Percentiles rank a stretch among this genome's conserved stretches.
These are phyloP conservation scores for Verasper variegatus DNA, from an alignment of 2,113 vertebrate species.

Conservation along the genomic window DNA sequence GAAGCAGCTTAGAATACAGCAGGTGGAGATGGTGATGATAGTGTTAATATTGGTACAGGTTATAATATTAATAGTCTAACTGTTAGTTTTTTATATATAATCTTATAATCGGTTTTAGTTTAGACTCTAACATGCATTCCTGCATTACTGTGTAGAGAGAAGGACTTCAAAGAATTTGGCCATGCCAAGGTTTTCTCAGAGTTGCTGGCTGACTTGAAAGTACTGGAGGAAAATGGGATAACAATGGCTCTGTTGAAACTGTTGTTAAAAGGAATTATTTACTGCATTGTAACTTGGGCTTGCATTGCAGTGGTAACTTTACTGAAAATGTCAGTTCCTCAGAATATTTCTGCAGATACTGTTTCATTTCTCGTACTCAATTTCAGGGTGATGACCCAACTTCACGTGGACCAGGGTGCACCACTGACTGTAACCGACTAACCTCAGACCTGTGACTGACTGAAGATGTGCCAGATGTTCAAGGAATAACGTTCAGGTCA, in stretches of 20 bases:
- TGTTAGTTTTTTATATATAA: too few species aligned
- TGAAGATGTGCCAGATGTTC: constrained; percentile 13
- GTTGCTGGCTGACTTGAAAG: constrained; percentile 34
- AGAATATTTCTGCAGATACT: too few species aligned
- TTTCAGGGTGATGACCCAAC: constrained; percentile 1
- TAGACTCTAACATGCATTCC: too few species aligned
- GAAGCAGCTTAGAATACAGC: too few species aligned
- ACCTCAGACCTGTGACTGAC: constrained; percentile 15
- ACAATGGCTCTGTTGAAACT: background rate
- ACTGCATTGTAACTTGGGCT: background rate
- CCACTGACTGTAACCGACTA: too few species aligned
- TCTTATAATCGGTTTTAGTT: too few species aligned
- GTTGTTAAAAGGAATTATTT: constrained; percentile 34
- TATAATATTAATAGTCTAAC: too few species aligned
- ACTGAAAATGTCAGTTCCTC: too few species aligned
- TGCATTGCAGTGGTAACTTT: too few species aligned
- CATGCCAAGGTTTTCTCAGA: constrained; percentile 30
- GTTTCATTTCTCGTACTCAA: constrained; percentile 15
- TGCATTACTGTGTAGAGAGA: constrained; percentile 44
- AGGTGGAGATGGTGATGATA: too few species aligned
- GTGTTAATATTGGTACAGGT: too few species aligned
- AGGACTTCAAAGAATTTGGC: constrained; percentile 45
- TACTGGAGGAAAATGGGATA: constrained; percentile 44
- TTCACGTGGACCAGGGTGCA: background rate
- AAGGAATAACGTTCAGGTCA: constrained; percentile 48